Base-by-base conservation (phyloP, 2,888 invertebrate genomes). In the Meghimatium bilineatum region DNA sequence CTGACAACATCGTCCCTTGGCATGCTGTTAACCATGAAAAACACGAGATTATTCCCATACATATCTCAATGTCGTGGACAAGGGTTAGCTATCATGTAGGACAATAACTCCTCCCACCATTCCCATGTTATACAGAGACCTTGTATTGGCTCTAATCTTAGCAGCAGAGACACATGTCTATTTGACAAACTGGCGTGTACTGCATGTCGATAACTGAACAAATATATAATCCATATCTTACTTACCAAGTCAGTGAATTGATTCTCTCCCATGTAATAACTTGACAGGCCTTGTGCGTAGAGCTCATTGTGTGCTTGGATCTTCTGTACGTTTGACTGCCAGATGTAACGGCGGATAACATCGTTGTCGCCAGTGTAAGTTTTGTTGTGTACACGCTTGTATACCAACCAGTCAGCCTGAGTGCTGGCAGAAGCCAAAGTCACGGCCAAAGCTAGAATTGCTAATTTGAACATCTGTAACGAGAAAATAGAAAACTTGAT, bases 171-270 rank as follows among this genome's bases (percentile, higher is more conserved):
- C 10, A 49, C 10, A 12, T 49, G 49, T 12, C 17, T 8, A 49
- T 49, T 49, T 49, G 17, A 12, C 17, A 49, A 12, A 49, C 8
- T 49, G 8, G 17, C 8, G 49, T 49, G 17, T 49, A 49, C 8
- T 12, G 17, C 49, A 17, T 17, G 10, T 49, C 49, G 17, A 12
- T 17, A 12, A 8, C 49, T 49, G 8, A 8, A 49, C 10, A 8
- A 63, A 23, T 26, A 20, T 63, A 49, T 49, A 49, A 49, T 49
- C 8, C 17, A 49, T 49, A 12, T 12, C 49, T 14, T 10, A 44
- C 90, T 93, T 94, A 96, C 96, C 95, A 96, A 94, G 93, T 91
- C 90, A 29, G 86, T 90, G 80, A 87, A 90, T 77, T 89, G 86
- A 84, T 91, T 91, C 86, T 91, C 88, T 49, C 89, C 90, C 60